Base-by-base conservation (phyloP, 2,797 vertebrate species). In the Tangara arthus region DNA sequence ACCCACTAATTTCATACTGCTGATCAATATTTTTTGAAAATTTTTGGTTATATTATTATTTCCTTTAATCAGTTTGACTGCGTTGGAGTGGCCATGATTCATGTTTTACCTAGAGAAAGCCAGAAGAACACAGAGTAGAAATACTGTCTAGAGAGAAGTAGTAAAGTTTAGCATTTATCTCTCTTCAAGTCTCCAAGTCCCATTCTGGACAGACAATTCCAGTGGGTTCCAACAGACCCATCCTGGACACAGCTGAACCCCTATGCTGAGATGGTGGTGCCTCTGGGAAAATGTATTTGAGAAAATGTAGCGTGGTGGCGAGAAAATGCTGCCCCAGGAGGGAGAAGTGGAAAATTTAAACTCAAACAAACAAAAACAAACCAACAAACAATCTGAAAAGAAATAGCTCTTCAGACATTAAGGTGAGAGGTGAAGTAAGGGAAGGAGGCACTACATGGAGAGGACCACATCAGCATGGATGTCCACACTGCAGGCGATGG, bases 211-310 rank as follows among this genome's bases (percentile, higher is more conserved):
- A 60, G 18, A 27, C 6, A 60, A 12, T 35, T 81, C 22, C 41
- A 32, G 8, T 19, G 8, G 18, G 5, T 47, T 73, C 24, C 28
- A 30, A 34, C 0, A 0, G 10, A 56, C 3, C 8, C 18, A 32
- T 63, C 24, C 46, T 8, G 35, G 30, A 60, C 7, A 47, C 11
- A 61, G 12, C 15, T 41, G 69, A 53, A 30, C 2, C 1, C 18
- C 7, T 35, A 16, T 11, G 30, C 26, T 27, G 13, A 60, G 24
- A 26, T 4, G 14, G 28, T 39, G 16, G 3, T 0, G 0, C 18
- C 17, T 73, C 15, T 35, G 26, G 21, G 18, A 66, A 81, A 66
- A 73, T 19, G 3, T 19, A 19, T 35, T 46, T 66, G 22, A 69
- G 47, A 41, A 55, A 81, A 73, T 23, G 4, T 41, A 41, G 41